Evolutionary conservation across 2,113 vertebrate species (phyloP), one percentile per base, ranked within the genome.

Genomic region (Hiodon alosoides): DNA sequence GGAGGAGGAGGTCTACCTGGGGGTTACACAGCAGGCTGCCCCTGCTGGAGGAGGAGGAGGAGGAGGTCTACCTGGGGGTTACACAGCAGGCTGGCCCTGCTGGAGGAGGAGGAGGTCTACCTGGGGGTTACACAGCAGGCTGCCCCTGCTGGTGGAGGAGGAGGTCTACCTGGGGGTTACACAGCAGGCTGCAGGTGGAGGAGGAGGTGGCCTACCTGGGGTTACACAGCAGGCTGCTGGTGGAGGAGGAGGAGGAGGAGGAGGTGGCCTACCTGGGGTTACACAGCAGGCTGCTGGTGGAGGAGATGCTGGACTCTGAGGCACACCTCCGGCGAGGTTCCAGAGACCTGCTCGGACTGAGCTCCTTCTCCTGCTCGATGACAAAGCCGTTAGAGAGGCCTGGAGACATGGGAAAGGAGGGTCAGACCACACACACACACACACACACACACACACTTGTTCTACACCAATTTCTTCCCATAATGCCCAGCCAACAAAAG

Each of bases 251-350:
- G 52, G 67, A 51, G 52, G 48, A 47, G 50, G 4, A n/a, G 53
- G 50, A 11, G 14, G 80, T 85, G 16, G n/a, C 16, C 47, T 91
- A 98, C 97, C 95, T 95, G 77, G 94, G 83, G 73, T 90, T 94
- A 71, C 95, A 96, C 51, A 94, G 89, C 52, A 96, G 89, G 73
- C 97, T 96, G 84, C 90, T 94, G 88, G 94, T 94, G 65, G 96
- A 98, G 2, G 94, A 97, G 85, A 98, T 93, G 87, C 95, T 98
- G 73, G 96, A 99, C 88, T 98, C 97, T 0, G 97, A 99, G 73
- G 95, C 95, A 8, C 96, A 99, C 84, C 97, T 93, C 67, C 95
- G 89, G 6, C 96, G 92, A 65, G 93, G 93, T 75, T 97, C 91
- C 62, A 92, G 81, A 58, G 91, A 90, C 84, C 93, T 87, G 73